Evolutionary conservation across 2,888 invertebrate species (phyloP).

Genomic region (Brachypterus glaber): DNA sequence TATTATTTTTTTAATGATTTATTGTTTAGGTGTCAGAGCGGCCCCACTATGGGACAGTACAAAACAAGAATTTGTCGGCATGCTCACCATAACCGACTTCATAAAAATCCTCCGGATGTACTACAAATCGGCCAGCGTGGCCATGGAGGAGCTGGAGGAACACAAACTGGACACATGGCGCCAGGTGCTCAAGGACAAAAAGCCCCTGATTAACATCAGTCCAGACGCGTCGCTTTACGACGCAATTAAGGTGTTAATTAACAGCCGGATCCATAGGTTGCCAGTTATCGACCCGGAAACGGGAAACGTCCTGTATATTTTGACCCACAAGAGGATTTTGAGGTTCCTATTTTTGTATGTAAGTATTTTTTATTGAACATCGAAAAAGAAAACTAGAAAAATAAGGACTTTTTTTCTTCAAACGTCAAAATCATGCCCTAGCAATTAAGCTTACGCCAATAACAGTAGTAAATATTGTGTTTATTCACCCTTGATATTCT

Average conservation of each 20-base stretch:
- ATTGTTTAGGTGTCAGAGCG: conserved; percentile 75
- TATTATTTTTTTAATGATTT: too few species aligned
- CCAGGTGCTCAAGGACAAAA: conserved; percentile 77
- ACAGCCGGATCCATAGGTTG: conserved; percentile 91
- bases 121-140: conserved; percentile 84
- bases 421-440: too few species aligned
- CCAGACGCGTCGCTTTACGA: conserved; percentile 91
- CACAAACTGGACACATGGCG: conserved; percentile 96
- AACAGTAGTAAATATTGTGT: too few species aligned
- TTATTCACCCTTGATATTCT: too few species aligned
- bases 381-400: too few species aligned
- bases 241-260: conserved; percentile 85
- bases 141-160: conserved; percentile 95
- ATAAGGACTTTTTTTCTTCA: too few species aligned
- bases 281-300: conserved; percentile 94
- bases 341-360: conserved; percentile 97
- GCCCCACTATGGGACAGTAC: conserved; percentile 96
- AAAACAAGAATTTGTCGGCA: conserved; percentile 89
- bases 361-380: too few species aligned
- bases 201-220: conserved; percentile 81
- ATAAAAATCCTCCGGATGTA: conserved; percentile 97
- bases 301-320: conserved; percentile 94
- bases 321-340: conserved; percentile 96
- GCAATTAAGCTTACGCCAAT: too few species aligned
- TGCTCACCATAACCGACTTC: conserved; percentile 99